Conservation (phyloP, 1,140 invertebrate species). For the Platorchestia sp. region DNA sequence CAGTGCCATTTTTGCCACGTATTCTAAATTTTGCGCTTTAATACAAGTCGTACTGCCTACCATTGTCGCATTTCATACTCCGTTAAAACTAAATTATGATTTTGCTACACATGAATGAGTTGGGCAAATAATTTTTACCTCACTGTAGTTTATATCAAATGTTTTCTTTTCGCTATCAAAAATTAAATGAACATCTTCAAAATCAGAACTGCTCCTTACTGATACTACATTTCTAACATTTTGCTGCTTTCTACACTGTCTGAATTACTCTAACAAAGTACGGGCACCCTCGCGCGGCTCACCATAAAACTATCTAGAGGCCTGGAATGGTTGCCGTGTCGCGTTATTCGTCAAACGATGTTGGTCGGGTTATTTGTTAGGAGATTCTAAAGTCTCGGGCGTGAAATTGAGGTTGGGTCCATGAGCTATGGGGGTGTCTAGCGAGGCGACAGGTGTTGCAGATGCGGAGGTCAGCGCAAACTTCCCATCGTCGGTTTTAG, state of each 20-base stretch:
- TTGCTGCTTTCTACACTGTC: neutral
- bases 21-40: no score
- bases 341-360: conserved; percentile 51
- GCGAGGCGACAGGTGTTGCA: conserved; percentile 50
- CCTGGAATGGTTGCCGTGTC: neutral
- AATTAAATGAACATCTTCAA: neutral
- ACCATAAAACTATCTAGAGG: conserved; percentile 7
- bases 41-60: no score
- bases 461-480: conserved; percentile 47
- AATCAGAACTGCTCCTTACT: neutral
- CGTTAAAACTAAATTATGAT: no score
- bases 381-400: conserved; percentile 52
- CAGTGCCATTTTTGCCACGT: no score
- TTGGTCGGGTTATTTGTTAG: conserved; percentile 49
- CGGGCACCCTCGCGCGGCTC: neutral
- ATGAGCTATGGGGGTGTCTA: conserved; percentile 40
- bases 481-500: conserved; percentile 29
- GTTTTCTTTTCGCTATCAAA: neutral
- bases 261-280: neutral
- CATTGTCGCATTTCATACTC: no score
- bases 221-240: neutral
- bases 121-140: no score
- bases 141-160: neutral
- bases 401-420: conserved; percentile 49
- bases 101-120: no score